These are phyloP conservation scores for Pseudochaenichthys georgianus DNA, from an alignment of 2,797 vertebrate species.

Conservation along the genomic window DNA sequence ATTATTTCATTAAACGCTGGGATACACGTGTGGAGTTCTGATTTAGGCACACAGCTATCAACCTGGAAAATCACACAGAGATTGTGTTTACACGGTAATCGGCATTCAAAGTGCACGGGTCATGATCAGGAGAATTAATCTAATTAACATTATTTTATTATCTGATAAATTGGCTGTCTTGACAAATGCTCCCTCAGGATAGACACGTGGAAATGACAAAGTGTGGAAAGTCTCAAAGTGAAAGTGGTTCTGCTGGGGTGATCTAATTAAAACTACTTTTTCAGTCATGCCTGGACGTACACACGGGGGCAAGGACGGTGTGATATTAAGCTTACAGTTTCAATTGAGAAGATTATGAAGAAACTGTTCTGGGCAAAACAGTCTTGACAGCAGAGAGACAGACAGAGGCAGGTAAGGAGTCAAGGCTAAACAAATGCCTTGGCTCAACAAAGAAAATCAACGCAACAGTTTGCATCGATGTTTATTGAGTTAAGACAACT, in stretches of 20 bases:
- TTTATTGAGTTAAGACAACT: no score
- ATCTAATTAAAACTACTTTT: constrained; percentile 64
- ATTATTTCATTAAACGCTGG: constrained; percentile 73
- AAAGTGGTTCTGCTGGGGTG: constrained; percentile 58
- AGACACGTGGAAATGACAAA: constrained; percentile 46
- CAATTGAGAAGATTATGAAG: constrained; percentile 6
- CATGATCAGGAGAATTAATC: constrained; percentile 79
- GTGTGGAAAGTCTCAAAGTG: constrained; percentile 31
- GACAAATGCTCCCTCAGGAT: constrained; percentile 72
- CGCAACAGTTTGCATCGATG: no score
- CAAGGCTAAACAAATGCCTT: no score
- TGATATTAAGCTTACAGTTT: constrained; percentile 41
- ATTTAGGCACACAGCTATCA: constrained; percentile 60
- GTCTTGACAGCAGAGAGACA: no score
- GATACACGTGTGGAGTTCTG: constrained; percentile 53
- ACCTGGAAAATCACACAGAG: constrained; percentile 65
- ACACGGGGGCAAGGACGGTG: constrained; percentile 32
- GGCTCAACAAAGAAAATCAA: no score
- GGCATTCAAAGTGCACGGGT: constrained; percentile 76
- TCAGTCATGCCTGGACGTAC: constrained; percentile 38
- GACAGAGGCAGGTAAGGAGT: no score
- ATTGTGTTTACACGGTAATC: constrained; percentile 78
- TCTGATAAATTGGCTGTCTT: constrained; percentile 78
- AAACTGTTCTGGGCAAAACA: not conserved
- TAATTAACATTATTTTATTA: constrained; percentile 82